Evolutionary conservation across 2,888 invertebrate species (phyloP).

Genomic region (Micropterix aruncella): DNA sequence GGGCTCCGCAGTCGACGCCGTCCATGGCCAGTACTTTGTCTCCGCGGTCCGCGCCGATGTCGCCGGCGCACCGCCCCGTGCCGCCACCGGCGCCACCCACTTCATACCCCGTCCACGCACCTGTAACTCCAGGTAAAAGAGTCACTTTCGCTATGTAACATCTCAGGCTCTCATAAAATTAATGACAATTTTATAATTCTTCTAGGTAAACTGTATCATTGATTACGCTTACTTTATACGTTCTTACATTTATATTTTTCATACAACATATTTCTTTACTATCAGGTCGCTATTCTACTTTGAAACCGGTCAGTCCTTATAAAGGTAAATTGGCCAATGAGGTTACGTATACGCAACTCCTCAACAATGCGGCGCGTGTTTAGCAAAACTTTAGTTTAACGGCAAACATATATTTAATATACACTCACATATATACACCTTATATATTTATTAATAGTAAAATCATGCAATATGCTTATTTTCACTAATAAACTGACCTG

Average conservation of each 20-base stretch:
- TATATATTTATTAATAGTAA: too few species aligned
- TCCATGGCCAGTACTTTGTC: slow-evolving; percentile 17
- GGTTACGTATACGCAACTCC: background rate
- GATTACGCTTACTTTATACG: too few species aligned
- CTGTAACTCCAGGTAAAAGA: slow-evolving; percentile 36
- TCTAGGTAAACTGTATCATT: too few species aligned
- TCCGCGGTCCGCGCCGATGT: slow-evolving; percentile 35
- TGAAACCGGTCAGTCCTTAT: slow-evolving; percentile 11
- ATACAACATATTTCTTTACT: too few species aligned
- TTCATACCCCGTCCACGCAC: slow-evolving; percentile 13
- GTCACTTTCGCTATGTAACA: slow-evolving; percentile 35
- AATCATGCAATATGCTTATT: too few species aligned
- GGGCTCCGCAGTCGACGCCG: background rate
- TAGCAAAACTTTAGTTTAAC: too few species aligned
- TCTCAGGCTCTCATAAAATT: too few species aligned
- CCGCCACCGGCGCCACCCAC: slow-evolving; percentile 13
- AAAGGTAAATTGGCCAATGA: slow-evolving; percentile 9
- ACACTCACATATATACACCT: too few species aligned
- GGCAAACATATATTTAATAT: too few species aligned
- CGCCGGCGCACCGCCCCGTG: slow-evolving; percentile 28
- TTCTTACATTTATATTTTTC: too few species aligned
- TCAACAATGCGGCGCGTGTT: background rate
- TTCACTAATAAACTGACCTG: too few species aligned
- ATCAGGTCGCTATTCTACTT: slow-evolving; percentile 7
- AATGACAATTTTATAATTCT: too few species aligned